These are phyloP conservation scores for Aythya baeri DNA, from an alignment of 2,113 vertebrate species.

Conservation along the genomic window DNA sequence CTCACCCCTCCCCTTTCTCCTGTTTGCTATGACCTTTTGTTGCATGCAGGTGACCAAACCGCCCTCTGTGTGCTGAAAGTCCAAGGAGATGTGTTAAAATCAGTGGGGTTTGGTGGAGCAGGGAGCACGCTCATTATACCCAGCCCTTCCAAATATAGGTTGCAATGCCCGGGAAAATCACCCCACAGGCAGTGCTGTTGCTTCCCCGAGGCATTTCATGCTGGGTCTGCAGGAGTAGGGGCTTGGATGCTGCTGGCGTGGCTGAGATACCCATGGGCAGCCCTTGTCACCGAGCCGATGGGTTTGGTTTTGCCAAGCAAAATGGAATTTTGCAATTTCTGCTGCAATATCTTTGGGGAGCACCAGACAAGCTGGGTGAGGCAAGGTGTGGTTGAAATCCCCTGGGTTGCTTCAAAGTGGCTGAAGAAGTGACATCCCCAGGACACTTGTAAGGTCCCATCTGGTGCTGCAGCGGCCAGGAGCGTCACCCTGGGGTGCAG, in stretches of 20 bases:
- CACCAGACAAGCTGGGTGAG: no score
- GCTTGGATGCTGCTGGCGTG: neutral
- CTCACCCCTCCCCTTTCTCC: neutral
- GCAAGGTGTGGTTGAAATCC: fast-evolving
- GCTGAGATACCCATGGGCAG: fast-evolving
- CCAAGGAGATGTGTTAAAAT: neutral
- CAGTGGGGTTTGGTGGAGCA: neutral
- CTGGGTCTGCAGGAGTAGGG: neutral
- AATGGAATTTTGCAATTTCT: neutral
- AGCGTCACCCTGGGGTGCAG: neutral
- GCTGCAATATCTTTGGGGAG: fast-evolving
- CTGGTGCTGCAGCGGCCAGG: no score
- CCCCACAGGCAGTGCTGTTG: neutral
- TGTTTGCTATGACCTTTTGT: neutral
- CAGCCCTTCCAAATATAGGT: neutral
- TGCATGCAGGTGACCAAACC: fast-evolving
- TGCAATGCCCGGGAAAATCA: neutral
- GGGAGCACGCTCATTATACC: fast-evolving
- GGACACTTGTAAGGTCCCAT: neutral
- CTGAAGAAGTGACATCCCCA: neutral
- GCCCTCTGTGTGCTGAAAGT: neutral
- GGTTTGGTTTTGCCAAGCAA: neutral
- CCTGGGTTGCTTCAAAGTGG: neutral
- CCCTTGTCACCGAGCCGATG: neutral
- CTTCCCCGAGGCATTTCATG: neutral